Evolutionary conservation across 2,888 invertebrate species (phyloP), one percentile per base, ranked within the genome.

Genomic region (Gortyna flavago): DNA sequence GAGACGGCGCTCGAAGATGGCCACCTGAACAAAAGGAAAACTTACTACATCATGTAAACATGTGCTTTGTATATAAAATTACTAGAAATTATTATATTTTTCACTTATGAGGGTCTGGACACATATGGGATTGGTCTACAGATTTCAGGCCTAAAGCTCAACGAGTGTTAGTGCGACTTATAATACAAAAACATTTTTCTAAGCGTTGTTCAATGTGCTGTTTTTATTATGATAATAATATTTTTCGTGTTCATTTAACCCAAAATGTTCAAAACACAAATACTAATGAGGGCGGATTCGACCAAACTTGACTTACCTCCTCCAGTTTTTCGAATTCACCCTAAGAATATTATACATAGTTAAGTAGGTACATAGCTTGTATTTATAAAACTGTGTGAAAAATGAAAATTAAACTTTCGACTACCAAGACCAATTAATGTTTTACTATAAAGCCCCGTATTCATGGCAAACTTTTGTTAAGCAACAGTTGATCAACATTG

Each of bases 31-130:
- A 72, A 80, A 81, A 82, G 83, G 82, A 82, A 88, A 87, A 84
- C 81, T 84, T 84, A 75, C 72, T 64, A 51, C 65, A 86, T 87
- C 69, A 87, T 87, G 88, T 90, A 87, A 90, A 89, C 89, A 86
- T 92, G 90, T 90, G 81, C 85, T 92, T 87, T 94, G 92, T 95
- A 95, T 89, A 94, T 94, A 94, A 92, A 93, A 91, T 92, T 92
- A 91, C 81, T 91, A 90, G 89, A 88, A 90, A 90, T 90, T 81
- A 81, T 81, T 62, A 81, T 84, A 81, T 85, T 85, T 72, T 81
- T 85, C 83, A 76, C 72, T 74, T 75, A 51, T 57, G 29, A 83
- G 38, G 77, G 35, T 72, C 70, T 72, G 71, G 59, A 68, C 75
- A 75, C 59, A 38, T 72, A 73, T 62, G 65, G 62, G 29, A 67